Percentiles rank a stretch among this genome's conserved stretches.
Evolutionary conservation across 2,797 vertebrate species (phyloP).

Genomic region (Pangasius djambal): DNA sequence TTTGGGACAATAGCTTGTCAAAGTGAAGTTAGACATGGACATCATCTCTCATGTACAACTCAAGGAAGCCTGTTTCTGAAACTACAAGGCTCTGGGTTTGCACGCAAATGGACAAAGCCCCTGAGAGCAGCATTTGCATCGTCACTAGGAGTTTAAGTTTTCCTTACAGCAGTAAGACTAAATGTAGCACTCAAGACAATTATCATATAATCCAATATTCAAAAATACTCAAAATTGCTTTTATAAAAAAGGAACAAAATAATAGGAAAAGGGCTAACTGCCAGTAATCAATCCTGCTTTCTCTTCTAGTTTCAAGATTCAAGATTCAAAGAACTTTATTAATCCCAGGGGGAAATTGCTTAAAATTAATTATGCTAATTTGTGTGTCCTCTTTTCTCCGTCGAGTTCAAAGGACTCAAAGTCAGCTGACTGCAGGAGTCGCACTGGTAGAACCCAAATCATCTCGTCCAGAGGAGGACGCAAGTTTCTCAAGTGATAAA

Average conservation of each 20-base stretch:
- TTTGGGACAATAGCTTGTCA: background rate
- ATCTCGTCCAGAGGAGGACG: slow-evolving; percentile 69
- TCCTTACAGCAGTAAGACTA: background rate
- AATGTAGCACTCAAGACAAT: background rate
- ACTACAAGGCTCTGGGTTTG: too few species aligned
- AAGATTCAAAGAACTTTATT: too few species aligned
- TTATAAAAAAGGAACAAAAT: background rate
- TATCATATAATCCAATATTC: background rate
- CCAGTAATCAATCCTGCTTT: background rate
- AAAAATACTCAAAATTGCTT: background rate
- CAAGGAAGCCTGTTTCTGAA: background rate
- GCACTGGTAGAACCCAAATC: slow-evolving; percentile 11
- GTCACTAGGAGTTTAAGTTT: background rate
- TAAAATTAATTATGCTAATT: background rate
- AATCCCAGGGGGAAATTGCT: too few species aligned
- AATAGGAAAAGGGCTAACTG: background rate
- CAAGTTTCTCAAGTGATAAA: slow-evolving; percentile 78
- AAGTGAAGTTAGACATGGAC: background rate
- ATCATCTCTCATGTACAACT: background rate
- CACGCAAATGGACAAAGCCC: too few species aligned
- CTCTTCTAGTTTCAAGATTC: background rate
- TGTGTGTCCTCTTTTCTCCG: background rate
- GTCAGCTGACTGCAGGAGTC: background rate
- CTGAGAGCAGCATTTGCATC: too few species aligned
- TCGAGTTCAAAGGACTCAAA: background rate